Conservation (phyloP, 2,113 vertebrate species). For the Pteruthius melanotis region DNA sequence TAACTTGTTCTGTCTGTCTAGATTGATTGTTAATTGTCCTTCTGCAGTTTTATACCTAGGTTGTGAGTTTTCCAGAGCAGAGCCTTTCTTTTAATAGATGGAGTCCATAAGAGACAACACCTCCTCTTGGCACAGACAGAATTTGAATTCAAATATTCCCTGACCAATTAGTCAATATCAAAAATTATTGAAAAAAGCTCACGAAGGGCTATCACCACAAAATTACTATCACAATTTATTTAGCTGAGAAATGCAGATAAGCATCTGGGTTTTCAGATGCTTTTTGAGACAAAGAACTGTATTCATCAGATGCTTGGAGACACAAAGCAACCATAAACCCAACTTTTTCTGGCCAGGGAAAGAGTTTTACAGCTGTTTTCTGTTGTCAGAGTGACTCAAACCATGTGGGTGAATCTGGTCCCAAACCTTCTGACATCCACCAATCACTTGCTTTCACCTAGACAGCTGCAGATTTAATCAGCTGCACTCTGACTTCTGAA, state of each 20-base stretch:
- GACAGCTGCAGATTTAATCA: conserved; percentile 14
- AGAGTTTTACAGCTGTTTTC: conserved; percentile 36
- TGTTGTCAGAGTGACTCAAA: conserved; percentile 11
- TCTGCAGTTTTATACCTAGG: neutral
- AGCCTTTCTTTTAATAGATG: neutral
- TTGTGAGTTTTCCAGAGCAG: neutral
- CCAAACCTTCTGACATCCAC: conserved; percentile 31
- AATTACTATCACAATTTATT: conserved; percentile 3
- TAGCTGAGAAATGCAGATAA: conserved; percentile 31
- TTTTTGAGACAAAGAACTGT: neutral
- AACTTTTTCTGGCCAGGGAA: neutral
- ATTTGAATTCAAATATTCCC: neutral
- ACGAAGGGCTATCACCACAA: neutral
- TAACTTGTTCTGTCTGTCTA: neutral
- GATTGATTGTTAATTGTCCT: neutral
- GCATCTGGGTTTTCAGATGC: neutral
- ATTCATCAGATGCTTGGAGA: conserved; percentile 13
- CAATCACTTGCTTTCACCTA: conserved; percentile 17
- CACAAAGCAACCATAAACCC: neutral
- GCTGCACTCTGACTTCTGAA: neutral
- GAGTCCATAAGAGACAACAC: neutral
- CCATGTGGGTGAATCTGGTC: neutral
- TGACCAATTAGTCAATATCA: neutral
- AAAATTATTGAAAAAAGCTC: neutral
- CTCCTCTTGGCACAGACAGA: neutral